Conservation (phyloP, 1,140 invertebrate species). For the Dufourea novaeangliae region DNA sequence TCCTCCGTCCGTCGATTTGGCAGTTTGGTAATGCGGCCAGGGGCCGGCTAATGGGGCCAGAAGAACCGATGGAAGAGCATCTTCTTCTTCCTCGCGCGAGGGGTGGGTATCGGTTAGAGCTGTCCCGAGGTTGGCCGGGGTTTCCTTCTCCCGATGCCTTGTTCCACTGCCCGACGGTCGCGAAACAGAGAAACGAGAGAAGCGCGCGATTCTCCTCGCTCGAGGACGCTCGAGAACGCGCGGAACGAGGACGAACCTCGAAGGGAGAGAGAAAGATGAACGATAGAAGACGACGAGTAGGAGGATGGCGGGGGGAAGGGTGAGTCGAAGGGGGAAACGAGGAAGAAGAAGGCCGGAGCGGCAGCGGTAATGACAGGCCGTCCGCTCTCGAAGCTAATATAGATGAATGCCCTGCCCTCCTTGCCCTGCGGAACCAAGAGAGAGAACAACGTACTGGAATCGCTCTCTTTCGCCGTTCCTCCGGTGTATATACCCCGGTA, state of each 20-base stretch:
- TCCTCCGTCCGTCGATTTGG: conserved; percentile 29
- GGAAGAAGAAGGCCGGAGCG: conserved; percentile 72
- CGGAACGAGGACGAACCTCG: background rate
- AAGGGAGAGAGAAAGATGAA: background rate
- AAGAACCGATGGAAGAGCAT: too few relatives aligned
- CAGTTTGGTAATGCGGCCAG: conserved; percentile 70
- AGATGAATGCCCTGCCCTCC: conserved; percentile 82
- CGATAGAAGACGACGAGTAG: conserved; percentile 15
- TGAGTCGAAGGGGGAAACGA: conserved; percentile 52
- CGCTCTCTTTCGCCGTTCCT: conserved; percentile 63
- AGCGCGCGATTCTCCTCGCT: background rate
- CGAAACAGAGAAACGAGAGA: conserved; percentile 12
- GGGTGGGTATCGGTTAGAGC: conserved; percentile 55
- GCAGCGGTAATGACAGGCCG: conserved; percentile 82
- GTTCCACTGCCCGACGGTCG: conserved; percentile 38
- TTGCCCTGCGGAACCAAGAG: conserved; percentile 73
- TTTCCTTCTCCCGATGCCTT: conserved; percentile 28
- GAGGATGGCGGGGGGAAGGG: too few relatives aligned
- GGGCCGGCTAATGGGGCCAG: conserved; percentile 72
- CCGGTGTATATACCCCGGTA: too few relatives aligned
- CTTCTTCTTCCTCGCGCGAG: conserved; percentile 57
- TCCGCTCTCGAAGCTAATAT: conserved; percentile 82
- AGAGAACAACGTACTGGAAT: conserved; percentile 61
- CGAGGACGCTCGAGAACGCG: conserved; percentile 25
- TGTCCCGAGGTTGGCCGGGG: conserved; percentile 42